Conservation (phyloP, 92 coral and sea anemone genomes). For the Epizoanthus stellaris region DNA sequence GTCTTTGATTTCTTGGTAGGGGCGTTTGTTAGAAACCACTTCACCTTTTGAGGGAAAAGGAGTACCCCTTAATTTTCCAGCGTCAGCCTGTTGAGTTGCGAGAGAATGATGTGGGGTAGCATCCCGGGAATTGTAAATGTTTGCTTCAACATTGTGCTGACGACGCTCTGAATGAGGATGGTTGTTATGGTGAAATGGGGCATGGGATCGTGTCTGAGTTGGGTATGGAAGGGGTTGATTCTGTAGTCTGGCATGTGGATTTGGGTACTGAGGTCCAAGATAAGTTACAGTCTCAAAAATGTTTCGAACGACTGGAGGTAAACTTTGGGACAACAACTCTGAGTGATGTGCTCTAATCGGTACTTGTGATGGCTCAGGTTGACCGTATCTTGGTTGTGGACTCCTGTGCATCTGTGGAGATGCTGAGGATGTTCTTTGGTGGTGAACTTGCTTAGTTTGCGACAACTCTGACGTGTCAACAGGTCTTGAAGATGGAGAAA, state of each 20-base stretch:
- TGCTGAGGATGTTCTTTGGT: constrained; percentile 15
- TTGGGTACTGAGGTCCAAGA: constrained; percentile 37
- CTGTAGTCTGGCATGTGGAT: neutral
- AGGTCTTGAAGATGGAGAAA: constrained; percentile 51
- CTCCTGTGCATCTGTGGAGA: constrained; percentile 24
- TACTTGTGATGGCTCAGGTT: neutral
- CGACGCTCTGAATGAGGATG: neutral
- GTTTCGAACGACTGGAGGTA: constrained; percentile 63
- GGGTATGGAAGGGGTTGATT: neutral
- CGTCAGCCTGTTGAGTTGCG: constrained; percentile 21
- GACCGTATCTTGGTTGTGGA: constrained; percentile 10
- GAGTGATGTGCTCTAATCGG: constrained; percentile 1
- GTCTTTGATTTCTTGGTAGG: neutral
- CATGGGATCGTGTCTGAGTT: neutral
- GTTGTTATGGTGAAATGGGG: neutral
- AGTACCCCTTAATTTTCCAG: constrained; percentile 6
- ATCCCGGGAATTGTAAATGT: neutral
- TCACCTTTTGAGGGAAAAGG: neutral
- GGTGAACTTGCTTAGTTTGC: constrained; percentile 3
- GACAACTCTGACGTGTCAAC: constrained; percentile 24
- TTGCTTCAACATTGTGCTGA: neutral
- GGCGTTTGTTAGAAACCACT: neutral
- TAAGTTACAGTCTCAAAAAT: constrained; percentile 77
- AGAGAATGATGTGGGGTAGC: neutral
- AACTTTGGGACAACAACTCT: neutral